A percentile compares a stretch with the other conserved stretches of the same genome.
phyloP scores from a whole-genome alignment of 2,797 vertebrate genomes.

The Clarias platycephalus region DNA sequence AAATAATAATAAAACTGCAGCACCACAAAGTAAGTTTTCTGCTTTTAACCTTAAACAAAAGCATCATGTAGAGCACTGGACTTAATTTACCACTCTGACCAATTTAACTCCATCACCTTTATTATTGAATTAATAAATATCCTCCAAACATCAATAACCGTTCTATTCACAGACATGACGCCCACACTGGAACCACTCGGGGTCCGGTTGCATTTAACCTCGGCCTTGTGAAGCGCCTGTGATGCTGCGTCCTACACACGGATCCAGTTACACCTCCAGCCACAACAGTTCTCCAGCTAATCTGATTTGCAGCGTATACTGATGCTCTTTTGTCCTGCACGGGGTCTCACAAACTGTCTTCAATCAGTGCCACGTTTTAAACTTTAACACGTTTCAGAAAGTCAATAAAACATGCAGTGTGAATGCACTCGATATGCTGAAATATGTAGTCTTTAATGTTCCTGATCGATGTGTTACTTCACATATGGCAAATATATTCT shows the following conservation, averaged over 20 bases:
- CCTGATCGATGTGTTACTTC: neutral
- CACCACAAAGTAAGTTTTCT: neutral
- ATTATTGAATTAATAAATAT: neutral
- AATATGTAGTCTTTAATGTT: neutral
- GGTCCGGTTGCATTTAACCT: neutral
- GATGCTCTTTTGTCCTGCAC: neutral
- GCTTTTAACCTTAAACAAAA: neutral
- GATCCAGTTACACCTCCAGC: conserved; percentile 21
- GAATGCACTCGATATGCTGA: conserved; percentile 1
- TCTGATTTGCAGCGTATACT: neutral
- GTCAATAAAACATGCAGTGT: conserved; percentile 9
- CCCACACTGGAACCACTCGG: neutral
- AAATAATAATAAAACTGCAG: neutral
- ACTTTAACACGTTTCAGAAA: neutral
- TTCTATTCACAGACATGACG: neutral
- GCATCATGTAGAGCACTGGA: neutral
- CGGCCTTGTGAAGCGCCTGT: neutral
- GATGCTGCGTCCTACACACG: neutral
- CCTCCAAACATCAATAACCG: neutral
- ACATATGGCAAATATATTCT: neutral
- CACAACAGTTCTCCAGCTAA: conserved; percentile 33
- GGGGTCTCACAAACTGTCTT: neutral
- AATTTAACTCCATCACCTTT: neutral
- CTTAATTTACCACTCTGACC: neutral
- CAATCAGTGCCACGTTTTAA: neutral